Evolutionary conservation across 2,888 invertebrate genomes (phyloP).

Genomic region (Micoletzkya japonica): DNA sequence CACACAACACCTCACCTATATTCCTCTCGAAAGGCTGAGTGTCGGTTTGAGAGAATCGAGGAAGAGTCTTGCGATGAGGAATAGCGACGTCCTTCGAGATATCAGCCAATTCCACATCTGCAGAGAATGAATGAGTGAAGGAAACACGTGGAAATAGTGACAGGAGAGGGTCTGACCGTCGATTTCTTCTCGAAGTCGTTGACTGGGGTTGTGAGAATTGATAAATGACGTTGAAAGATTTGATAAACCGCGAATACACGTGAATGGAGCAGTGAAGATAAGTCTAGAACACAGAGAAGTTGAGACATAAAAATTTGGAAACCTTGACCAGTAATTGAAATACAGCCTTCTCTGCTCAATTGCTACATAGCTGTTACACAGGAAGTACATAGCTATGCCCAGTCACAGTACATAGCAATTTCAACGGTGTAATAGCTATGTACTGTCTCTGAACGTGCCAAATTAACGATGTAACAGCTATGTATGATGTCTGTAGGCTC

Average conservation of each 20-base stretch:
- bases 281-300: slow-evolving; percentile 17
- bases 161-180: slow-evolving; percentile 2
- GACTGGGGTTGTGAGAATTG: slow-evolving; percentile 2
- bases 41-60: slow-evolving; percentile 10
- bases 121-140: neutral
- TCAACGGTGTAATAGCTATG: no score
- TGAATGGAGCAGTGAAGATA: slow-evolving; percentile 22
- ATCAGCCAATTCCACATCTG: slow-evolving; percentile 11
- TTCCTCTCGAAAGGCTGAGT: slow-evolving; percentile 21
- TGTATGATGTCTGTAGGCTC: no score
- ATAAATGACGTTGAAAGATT: slow-evolving; percentile 11
- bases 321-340: no score
- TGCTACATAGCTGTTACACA: no score
- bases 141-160: no score
- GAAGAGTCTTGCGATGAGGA: neutral
- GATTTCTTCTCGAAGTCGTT: slow-evolving; percentile 6
- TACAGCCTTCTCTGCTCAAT: no score
- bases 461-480: no score
- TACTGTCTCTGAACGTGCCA: no score
- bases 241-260: neutral
- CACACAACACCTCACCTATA: neutral
- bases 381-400: no score
- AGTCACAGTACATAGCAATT: no score
- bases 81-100: neutral
- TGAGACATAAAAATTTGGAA: no score